Evolutionary conservation across 2,888 invertebrate genomes (phyloP).

Genomic region (Piscicola geometra): DNA sequence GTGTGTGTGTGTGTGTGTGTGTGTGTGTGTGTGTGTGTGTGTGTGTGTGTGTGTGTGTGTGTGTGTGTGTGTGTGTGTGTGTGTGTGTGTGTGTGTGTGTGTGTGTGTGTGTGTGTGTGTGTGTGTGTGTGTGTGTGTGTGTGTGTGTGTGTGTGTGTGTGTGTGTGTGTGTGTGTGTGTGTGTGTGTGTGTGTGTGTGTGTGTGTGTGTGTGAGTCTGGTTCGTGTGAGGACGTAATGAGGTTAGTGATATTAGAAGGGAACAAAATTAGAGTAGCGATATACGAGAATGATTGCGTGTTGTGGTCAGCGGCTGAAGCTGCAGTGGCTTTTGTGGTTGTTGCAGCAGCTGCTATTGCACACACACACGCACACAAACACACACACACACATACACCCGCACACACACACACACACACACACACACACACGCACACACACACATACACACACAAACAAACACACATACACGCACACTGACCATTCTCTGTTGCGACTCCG

Average conservation of each 20-base stretch:
- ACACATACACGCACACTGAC: too few species aligned
- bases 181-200: constrained; percentile 1
- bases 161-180: constrained; percentile 5
- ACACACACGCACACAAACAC: too few species aligned
- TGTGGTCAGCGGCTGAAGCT: too few species aligned
- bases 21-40: constrained; percentile 9
- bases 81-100: constrained; percentile 14
- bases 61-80: background rate
- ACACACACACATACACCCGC: too few species aligned
- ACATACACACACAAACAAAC: background rate
- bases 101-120: constrained; percentile 16
- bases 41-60: constrained; percentile 5
- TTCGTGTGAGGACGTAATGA: background rate
- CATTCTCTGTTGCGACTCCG: too few species aligned
- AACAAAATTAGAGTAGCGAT: too few species aligned
- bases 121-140: constrained; percentile 14
- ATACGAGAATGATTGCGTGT: too few species aligned
- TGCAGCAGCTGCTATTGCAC: too few species aligned
- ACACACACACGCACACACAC: constrained; percentile 17
- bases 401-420: too few species aligned
- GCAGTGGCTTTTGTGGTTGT: too few species aligned
- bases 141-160: constrained; percentile 14
- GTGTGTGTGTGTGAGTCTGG: constrained; percentile 7
- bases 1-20: background rate
- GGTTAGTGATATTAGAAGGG: too few species aligned